A percentile compares a stretch with the other conserved stretches of the same genome.
Conservation (phyloP, 2,888 invertebrate genomes). For the Nomada lathburiana region DNA sequence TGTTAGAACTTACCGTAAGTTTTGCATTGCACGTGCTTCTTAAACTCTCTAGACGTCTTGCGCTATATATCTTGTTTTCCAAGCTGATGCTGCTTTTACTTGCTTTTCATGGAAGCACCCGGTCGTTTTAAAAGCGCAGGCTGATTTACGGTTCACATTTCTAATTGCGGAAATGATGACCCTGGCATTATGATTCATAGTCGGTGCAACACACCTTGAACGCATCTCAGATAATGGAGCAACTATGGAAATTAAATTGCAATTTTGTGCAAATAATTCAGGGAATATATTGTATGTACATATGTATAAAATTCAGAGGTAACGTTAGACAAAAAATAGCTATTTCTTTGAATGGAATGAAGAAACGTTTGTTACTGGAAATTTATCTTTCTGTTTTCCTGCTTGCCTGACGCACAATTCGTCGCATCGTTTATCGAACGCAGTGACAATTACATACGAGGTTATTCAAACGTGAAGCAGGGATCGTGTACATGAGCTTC, state of each 20-base stretch:
- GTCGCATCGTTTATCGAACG: neutral
- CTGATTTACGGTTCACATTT: neutral
- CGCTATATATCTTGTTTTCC: neutral
- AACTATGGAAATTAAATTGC: too few relatives aligned
- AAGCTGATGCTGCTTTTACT: too few relatives aligned
- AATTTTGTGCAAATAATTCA: too few relatives aligned
- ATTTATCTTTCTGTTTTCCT: neutral
- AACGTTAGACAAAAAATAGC: too few relatives aligned
- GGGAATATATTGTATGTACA: too few relatives aligned
- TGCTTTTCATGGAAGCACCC: neutral
- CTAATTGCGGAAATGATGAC: constrained; percentile 6
- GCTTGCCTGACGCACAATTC: neutral
- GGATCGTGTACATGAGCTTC: neutral
- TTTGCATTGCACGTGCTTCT: too few relatives aligned
- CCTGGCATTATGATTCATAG: neutral
- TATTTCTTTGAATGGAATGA: too few relatives aligned
- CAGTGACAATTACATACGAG: neutral
- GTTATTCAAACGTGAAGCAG: neutral
- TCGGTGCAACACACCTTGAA: neutral
- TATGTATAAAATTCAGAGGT: too few relatives aligned
- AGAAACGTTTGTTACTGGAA: neutral
- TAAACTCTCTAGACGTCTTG: neutral
- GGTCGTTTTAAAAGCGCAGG: neutral
- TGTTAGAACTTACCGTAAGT: too few relatives aligned
- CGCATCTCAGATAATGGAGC: too few relatives aligned